Conservation (phyloP, 2,797 vertebrate species). For the Melanotaenia maccullochi region DNA sequence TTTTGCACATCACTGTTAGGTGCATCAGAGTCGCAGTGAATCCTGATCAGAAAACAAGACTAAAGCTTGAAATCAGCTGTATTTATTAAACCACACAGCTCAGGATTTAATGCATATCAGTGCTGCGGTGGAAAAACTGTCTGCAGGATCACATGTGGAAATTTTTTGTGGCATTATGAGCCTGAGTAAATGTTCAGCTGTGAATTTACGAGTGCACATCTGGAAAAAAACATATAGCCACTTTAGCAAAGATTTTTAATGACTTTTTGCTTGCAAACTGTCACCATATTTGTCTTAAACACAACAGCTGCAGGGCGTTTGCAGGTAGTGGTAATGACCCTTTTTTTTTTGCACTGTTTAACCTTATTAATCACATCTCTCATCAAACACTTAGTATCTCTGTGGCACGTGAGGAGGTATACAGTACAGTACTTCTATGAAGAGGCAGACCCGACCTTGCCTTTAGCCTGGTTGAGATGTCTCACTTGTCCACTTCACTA, state of each 20-base stretch:
- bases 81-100: neutral
- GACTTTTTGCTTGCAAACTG: neutral
- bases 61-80: slow-evolving; percentile 4
- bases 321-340: slow-evolving; percentile 1
- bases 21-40: neutral
- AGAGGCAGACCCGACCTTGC: slow-evolving; percentile 17
- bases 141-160: neutral
- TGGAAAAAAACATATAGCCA: neutral
- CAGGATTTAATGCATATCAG: slow-evolving; percentile 23
- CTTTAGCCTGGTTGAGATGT: slow-evolving; percentile 3
- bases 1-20: neutral
- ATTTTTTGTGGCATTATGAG: neutral
- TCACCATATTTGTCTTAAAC: neutral
- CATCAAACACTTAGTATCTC: slow-evolving; percentile 65
- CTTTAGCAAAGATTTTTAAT: neutral
- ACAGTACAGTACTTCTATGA: slow-evolving; percentile 41
- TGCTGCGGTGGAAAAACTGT: slow-evolving; percentile 11
- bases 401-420: slow-evolving; percentile 56
- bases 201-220: neutral
- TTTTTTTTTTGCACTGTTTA: slow-evolving; percentile 23
- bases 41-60: neutral
- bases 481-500: slow-evolving; percentile 3
- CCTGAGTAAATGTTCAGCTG: neutral
- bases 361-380: slow-evolving; percentile 61
- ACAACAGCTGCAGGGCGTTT: slow-evolving; percentile 1